These are phyloP conservation scores for Drosophila subpulchrella DNA, from an alignment of 1,140 invertebrate genomes.

Conservation along the genomic window DNA sequence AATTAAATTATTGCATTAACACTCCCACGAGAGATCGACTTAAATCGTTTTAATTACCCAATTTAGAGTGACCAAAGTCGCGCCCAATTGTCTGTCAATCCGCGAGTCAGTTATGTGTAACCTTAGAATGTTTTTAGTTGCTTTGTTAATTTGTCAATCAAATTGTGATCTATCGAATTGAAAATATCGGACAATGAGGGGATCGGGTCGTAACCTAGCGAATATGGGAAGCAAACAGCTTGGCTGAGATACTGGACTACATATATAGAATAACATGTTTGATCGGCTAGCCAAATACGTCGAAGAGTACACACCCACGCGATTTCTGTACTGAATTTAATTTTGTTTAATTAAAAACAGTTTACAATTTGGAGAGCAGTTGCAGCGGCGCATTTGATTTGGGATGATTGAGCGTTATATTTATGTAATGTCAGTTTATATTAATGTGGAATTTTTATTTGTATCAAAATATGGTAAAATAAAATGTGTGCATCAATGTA, in stretches of 20 bases:
- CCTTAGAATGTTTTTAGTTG: constrained; percentile 58
- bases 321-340: neutral
- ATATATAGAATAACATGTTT: constrained; percentile 58
- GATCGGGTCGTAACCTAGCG: neutral
- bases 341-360: constrained; percentile 76
- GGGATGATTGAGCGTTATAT: constrained; percentile 37
- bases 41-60: neutral
- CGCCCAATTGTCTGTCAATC: constrained; percentile 50
- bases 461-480: too few species aligned
- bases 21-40: constrained; percentile 5
- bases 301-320: constrained; percentile 67
- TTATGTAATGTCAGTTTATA: constrained; percentile 71
- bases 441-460: neutral
- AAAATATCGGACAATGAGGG: constrained; percentile 18
- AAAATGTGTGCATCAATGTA: too few species aligned
- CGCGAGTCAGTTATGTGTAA: constrained; percentile 53
- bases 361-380: constrained; percentile 48
- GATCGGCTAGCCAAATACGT: constrained; percentile 62
- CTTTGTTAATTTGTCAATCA: constrained; percentile 71
- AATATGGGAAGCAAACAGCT: constrained; percentile 12
- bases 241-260: constrained; percentile 49
- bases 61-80: constrained; percentile 22
- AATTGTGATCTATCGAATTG: constrained; percentile 29
- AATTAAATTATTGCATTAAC: constrained; percentile 14
- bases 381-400: constrained; percentile 65